Evolutionary conservation across 2,113 vertebrate genomes (phyloP), one percentile per base, ranked within the genome.

Genomic region (Barnardius zonarius): DNA sequence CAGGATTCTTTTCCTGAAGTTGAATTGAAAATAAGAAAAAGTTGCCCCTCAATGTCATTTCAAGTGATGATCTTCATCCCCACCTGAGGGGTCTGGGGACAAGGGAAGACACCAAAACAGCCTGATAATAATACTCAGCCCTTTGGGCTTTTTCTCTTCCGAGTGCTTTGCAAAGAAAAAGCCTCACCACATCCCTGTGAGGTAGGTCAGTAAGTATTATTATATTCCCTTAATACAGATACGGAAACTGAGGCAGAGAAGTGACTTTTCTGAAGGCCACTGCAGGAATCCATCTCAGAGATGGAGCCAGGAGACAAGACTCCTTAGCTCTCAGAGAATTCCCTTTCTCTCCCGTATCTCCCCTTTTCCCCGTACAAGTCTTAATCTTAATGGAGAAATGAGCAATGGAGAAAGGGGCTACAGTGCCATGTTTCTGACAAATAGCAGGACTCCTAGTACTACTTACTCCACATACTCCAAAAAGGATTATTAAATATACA

Each of bases 131-230:
- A 70, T 52, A 88, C 57, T 93, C 68, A 69, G 81, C 67, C 79
- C 39, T 91, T 66, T 66, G 86, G 93, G 44, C 88, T 94, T 73
- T 82, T 86, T 67, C 41, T 85, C 44, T 66, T 79, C 73, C 1
- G 12, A 95, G 79, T 41, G 62, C 81, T 86, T 86, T 59, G 70
- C 90, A 90, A 69, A 20, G n/a, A 85, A 93, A 94, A 92, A 95
- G 82, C 88, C 93, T 91, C 73, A 95, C 25, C 77, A 89, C 57
- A 77, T 78, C 90, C 52, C 63, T 83, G 95, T 95, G 95, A 97
- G 94, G 95, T 91, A 97, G 96, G 51, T 93, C 91, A 80, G 3
- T 83, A 91, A 81, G 46, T 86, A 93, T 96, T 90, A 92, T 70
- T 95, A 74, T 78, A 82, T 73, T 83, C 81, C 92, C 79, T 91